Evolutionary conservation across 2,888 invertebrate genomes (phyloP), one percentile per base, ranked within the genome.

Genomic region (Apotomis betuletana): DNA sequence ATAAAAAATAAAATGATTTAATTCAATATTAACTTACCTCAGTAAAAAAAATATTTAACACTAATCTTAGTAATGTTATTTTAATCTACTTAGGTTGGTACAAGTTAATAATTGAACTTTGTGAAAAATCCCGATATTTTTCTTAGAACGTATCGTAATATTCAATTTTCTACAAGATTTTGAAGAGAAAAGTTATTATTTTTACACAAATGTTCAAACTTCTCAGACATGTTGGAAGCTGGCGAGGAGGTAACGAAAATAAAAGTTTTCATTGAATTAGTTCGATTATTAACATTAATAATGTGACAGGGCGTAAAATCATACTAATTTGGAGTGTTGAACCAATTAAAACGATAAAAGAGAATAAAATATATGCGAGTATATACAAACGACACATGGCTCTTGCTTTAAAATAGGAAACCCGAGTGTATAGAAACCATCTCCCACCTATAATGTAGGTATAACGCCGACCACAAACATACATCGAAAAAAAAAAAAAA

Each of bases 401-500:
- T 27, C 27, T 2, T 27, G 27, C 0, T 27, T 27, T 27, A 27
- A 27, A 27, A 27, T 27, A 27, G 27, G 27, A 27, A 27, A 27
- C 27, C 27, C 27, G 2, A 27, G 27, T 27, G 27, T 27, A 27
- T 27, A 27, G 27, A 27, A 27, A 27, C 1, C 27, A 27, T 27
- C 27, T 27, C 27, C 27, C 27, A 1, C 27, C 27, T 27, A 2
- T 27, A 27, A 27, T 41, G 41, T 6, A 41, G 41, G 5, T 41
- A 41, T 41, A 6, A 49, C 9, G 9, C 9, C 49, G 49, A 3
- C 5, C 27, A 44, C 44, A 44, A 44, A 44, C 3, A 44, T 44
- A 49, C n/a, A 38, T 9, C 46, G 13, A 38, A 57, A 62, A 54
- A 41, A 57, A 61, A 67, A 27, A 84, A 83, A 83, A 83, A 81